A percentile compares a stretch with the other conserved stretches of the same genome.
Conservation (phyloP, 2,888 invertebrate species). For the Drosophila tripunctata region DNA sequence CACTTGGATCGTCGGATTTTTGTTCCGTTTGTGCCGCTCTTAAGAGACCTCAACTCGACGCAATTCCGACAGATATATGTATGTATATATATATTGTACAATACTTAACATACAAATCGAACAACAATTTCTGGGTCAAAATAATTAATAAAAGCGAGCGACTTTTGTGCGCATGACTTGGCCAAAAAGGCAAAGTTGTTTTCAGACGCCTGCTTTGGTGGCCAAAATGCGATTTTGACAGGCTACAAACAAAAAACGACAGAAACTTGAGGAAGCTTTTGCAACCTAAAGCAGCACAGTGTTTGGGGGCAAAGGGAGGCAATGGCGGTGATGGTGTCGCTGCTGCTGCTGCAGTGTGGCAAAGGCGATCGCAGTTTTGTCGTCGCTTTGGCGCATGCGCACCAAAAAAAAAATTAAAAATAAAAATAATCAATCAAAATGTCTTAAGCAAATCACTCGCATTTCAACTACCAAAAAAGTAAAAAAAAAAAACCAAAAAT, state of each 20-base stretch:
- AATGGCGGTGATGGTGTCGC: background rate
- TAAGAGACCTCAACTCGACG: conserved; percentile 6
- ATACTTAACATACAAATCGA: conserved; percentile 59
- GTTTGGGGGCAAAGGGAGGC: no score
- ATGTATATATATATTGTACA: background rate
- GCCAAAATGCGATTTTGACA: conserved; percentile 39
- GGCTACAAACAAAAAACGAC: background rate
- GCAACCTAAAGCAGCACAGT: conserved; percentile 10
- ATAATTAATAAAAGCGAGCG: conserved; percentile 73
- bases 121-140: conserved; percentile 73
- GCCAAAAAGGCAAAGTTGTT: conserved; percentile 51
- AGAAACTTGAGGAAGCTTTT: conserved; percentile 47
- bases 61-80: conserved; percentile 25
- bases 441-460: conserved; percentile 79
- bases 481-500: conserved; percentile 36
- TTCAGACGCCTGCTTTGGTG: conserved; percentile 26
- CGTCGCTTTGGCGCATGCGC: conserved; percentile 65
- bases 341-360: background rate
- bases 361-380: conserved; percentile 49
- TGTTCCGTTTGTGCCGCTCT: conserved; percentile 13
- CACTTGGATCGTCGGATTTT: conserved; percentile 18
- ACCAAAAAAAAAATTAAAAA: conserved; percentile 18
- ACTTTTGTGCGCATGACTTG: conserved; percentile 68
- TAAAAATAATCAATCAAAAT: conserved; percentile 78
- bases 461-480: conserved; percentile 67